These are phyloP conservation scores for Microcebus ravelobensis DNA, from an alignment of 2,113 vertebrate genomes.

Conservation along the genomic window DNA sequence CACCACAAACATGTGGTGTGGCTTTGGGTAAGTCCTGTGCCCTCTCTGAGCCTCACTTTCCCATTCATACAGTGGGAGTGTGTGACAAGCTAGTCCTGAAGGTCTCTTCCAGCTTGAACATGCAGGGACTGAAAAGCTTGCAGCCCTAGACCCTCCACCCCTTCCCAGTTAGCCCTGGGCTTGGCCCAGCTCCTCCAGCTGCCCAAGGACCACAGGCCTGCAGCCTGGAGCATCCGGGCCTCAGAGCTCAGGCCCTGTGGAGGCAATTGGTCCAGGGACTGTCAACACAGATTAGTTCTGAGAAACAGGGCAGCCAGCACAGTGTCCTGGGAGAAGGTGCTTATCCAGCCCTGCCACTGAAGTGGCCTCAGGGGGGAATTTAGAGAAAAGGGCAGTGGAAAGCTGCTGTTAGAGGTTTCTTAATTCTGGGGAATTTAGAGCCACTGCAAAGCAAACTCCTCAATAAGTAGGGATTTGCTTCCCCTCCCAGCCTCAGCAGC, in stretches of 20 bases:
- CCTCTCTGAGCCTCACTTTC: conserved; percentile 14
- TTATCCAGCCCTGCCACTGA: conserved; percentile 29
- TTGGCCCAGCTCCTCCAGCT: neutral
- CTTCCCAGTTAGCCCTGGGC: neutral
- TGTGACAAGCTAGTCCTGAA: neutral
- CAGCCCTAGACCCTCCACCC: too few relatives aligned
- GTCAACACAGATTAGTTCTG: conserved; percentile 44
- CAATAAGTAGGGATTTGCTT: conserved; percentile 57
- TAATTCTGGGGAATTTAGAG: conserved; percentile 74
- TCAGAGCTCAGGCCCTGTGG: neutral
- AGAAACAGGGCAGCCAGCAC: neutral
- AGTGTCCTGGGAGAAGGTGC: neutral
- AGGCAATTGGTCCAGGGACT: neutral
- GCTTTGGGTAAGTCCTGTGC: neutral
- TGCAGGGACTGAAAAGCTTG: neutral
- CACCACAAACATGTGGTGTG: neutral
- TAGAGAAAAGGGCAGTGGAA: conserved; percentile 52
- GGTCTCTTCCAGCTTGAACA: neutral
- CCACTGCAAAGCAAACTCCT: conserved; percentile 24
- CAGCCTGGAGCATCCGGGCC: neutral
- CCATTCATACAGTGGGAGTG: neutral
- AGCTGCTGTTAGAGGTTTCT: conserved; percentile 39
- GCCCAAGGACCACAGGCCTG: too few relatives aligned
- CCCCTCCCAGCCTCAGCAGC: neutral
- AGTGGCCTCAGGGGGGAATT: conserved; percentile 60